phyloP scores from a whole-genome alignment of 2,888 invertebrate genomes.

The Maniola hyperantus region DNA sequence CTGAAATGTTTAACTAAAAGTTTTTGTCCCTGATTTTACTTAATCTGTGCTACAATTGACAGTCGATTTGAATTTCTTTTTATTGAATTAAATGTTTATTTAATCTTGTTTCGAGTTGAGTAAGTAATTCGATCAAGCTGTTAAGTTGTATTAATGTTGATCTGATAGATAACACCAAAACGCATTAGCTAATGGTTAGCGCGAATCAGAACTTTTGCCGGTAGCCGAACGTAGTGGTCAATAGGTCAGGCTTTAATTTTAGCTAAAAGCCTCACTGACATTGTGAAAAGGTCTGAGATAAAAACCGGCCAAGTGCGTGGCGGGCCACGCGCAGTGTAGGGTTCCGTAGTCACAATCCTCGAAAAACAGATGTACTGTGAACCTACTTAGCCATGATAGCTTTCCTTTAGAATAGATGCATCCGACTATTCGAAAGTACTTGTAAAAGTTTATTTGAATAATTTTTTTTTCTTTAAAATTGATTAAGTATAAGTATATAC shows the following conservation, averaged over 20 bases:
- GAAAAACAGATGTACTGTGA: too few species aligned
- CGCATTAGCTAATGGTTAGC: conserved; percentile 28
- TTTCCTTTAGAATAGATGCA: too few species aligned
- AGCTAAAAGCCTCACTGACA: background rate
- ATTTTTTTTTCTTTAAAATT: too few species aligned
- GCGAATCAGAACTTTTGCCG: conserved; percentile 10
- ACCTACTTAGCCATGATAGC: too few species aligned
- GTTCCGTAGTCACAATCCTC: too few species aligned
- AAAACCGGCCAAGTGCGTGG: too few species aligned
- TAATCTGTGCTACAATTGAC: conserved; percentile 66
- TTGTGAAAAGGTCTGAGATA: too few species aligned
- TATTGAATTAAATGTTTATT: conserved; percentile 47
- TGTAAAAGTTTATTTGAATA: too few species aligned
- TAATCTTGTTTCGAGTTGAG: conserved; percentile 37
- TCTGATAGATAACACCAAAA: conserved; percentile 20
- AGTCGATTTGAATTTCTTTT: conserved; percentile 50
- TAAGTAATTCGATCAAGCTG: conserved; percentile 36
- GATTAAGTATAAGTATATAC: too few species aligned
- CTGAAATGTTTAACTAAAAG: conserved; percentile 45
- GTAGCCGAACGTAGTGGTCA: background rate
- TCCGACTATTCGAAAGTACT: too few species aligned
- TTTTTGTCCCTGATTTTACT: conserved; percentile 65
- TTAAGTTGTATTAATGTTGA: conserved; percentile 30
- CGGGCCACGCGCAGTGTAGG: too few species aligned
- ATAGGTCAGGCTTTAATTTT: background rate